These are phyloP conservation scores for Enteromius argenteus DNA, from an alignment of 2,797 vertebrate genomes.

Conservation along the genomic window DNA sequence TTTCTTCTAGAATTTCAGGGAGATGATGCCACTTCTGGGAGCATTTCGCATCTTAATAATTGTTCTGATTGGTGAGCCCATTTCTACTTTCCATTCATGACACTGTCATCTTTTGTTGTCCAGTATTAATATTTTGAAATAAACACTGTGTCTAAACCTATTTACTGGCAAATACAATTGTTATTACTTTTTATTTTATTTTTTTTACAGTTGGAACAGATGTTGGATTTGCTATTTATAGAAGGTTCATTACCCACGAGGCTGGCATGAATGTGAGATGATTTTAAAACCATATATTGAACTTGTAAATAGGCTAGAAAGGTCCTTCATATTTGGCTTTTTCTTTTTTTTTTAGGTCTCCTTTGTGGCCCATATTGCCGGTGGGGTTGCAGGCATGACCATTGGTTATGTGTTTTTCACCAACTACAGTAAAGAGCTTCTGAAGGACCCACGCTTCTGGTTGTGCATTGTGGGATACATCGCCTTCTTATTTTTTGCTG, in stretches of 20 bases:
- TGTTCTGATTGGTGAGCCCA: constrained; percentile 79
- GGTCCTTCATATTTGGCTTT: neutral
- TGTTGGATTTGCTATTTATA: constrained; percentile 90
- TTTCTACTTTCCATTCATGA: neutral
- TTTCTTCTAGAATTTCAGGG: constrained; percentile 86
- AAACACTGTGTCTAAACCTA: neutral
- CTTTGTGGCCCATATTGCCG: constrained; percentile 91
- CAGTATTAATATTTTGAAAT: neutral
- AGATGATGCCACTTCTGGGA: constrained; percentile 88
- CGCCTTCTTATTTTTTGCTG: constrained; percentile 82
- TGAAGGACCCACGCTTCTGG: constrained; percentile 91
- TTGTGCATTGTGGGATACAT: constrained; percentile 83
- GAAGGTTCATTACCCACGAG: constrained; percentile 80
- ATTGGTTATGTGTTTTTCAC: constrained; percentile 92
- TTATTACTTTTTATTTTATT: no score
- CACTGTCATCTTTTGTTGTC: neutral
- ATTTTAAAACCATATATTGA: neutral
- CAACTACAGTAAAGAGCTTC: constrained; percentile 83
- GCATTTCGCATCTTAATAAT: constrained; percentile 83
- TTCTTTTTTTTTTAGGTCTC: constrained; percentile 81
- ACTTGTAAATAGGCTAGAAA: neutral
- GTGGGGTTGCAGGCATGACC: constrained; percentile 89
- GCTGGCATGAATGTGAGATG: constrained; percentile 75
- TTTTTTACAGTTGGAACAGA: constrained; percentile 81
- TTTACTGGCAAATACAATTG: neutral